Evolutionary conservation across 2,797 vertebrate species (phyloP).

Genomic region (Squalus acanthias): DNA sequence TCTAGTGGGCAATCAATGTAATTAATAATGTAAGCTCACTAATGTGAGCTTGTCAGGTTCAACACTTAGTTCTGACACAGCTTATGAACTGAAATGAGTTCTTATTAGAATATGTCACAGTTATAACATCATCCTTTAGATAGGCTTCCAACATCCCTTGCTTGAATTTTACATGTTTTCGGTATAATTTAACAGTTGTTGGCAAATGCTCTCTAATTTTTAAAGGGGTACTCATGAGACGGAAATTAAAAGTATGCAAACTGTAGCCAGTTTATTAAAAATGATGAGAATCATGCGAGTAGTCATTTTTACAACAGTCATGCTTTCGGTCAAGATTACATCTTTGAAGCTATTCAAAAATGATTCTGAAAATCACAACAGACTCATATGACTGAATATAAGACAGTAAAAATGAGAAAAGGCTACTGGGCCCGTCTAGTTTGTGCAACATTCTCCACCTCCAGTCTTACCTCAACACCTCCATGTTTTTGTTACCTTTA

Average conservation of each 20-base stretch:
- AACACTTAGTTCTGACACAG: background rate
- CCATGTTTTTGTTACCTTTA: background rate
- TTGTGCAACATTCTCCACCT: background rate
- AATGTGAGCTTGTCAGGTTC: background rate
- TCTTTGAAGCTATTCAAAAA: background rate
- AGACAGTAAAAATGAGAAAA: background rate
- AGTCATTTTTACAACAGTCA: background rate
- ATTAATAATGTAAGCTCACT: slow-evolving; percentile 9
- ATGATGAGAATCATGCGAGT: background rate
- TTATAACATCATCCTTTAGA: background rate
- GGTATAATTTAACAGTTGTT: background rate
- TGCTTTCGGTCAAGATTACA: background rate
- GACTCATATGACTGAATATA: background rate
- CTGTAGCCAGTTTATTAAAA: background rate
- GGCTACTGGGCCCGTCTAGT: background rate
- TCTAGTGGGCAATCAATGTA: background rate
- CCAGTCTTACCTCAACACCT: background rate
- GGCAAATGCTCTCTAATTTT: background rate
- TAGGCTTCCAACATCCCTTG: background rate
- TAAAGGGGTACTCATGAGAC: background rate
- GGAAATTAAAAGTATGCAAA: background rate
- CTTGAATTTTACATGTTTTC: background rate
- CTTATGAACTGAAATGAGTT: background rate
- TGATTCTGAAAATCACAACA: background rate
- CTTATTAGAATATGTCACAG: background rate